Evolutionary conservation across 2,797 vertebrate species (phyloP).

Genomic region (Acanthornis magna): DNA sequence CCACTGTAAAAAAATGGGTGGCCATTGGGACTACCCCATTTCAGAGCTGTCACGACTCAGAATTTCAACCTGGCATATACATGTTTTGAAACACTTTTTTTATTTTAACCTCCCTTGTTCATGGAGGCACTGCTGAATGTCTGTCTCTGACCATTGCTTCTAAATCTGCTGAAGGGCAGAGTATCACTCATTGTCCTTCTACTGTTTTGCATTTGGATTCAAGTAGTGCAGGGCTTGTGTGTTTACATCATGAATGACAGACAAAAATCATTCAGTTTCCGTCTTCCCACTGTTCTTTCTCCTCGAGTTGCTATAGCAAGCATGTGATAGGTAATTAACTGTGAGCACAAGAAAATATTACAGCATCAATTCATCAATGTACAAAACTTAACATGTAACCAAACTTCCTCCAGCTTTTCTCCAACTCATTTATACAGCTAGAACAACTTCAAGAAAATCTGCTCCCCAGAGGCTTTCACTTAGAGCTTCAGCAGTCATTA

Average conservation of each 20-base stretch:
- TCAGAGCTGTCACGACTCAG: background rate
- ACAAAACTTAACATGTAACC: background rate
- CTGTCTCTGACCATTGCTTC: background rate
- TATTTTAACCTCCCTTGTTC: background rate
- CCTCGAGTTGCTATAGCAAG: background rate
- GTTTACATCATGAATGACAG: background rate
- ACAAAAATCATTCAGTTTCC: background rate
- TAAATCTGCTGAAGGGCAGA: background rate
- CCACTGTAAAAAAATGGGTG: background rate
- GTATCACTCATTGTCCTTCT: background rate
- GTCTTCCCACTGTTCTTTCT: background rate
- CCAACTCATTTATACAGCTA: background rate
- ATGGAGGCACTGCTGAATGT: background rate
- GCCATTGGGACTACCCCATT: background rate
- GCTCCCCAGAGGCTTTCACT: background rate
- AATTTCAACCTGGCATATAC: background rate
- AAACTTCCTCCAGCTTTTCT: slow-evolving; percentile 1
- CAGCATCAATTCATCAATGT: background rate
- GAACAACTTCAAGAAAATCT: slow-evolving; percentile 3
- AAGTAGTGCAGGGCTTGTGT: background rate
- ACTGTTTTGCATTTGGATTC: background rate
- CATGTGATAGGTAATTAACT: background rate
- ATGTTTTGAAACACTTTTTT: background rate
- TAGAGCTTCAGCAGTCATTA: background rate
- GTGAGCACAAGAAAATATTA: background rate